Evolutionary conservation across 1,140 invertebrate genomes (phyloP).

Genomic region (Cardiocondyla obscurior): DNA sequence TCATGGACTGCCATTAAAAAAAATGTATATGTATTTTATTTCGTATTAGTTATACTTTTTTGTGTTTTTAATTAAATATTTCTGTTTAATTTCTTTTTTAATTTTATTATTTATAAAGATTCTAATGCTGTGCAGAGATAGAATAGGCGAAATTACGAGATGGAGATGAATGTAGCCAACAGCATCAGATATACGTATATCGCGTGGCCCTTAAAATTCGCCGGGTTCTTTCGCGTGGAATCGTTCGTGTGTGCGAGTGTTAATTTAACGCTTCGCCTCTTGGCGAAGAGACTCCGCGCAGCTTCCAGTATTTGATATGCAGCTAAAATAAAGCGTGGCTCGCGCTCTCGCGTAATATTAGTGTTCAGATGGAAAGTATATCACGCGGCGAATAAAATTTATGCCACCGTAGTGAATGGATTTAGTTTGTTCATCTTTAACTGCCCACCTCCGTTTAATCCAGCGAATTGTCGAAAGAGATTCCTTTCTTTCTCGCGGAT

Average conservation of each 20-base stretch:
- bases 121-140: neutral
- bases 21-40: too few relatives aligned
- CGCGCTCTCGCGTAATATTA: neutral
- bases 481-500: neutral
- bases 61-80: neutral
- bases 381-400: neutral
- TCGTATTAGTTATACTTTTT: neutral
- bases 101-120: neutral
- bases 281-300: neutral
- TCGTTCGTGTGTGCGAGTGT: neutral
- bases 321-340: neutral
- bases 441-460: neutral
- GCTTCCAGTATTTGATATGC: neutral
- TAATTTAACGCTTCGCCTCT: constrained; percentile 41
- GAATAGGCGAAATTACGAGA: neutral
- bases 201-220: neutral
- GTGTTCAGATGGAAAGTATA: neutral
- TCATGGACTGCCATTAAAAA: too few relatives aligned
- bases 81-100: neutral
- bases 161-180: neutral
- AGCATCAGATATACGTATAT: neutral
- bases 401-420: neutral
- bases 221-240: constrained; percentile 1
- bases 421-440: neutral
- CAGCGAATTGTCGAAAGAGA: neutral